Percentiles rank a stretch among this genome's conserved stretches.
These are phyloP conservation scores for Bradypus variegatus DNA, from an alignment of 2,797 vertebrate species.

Conservation along the genomic window DNA sequence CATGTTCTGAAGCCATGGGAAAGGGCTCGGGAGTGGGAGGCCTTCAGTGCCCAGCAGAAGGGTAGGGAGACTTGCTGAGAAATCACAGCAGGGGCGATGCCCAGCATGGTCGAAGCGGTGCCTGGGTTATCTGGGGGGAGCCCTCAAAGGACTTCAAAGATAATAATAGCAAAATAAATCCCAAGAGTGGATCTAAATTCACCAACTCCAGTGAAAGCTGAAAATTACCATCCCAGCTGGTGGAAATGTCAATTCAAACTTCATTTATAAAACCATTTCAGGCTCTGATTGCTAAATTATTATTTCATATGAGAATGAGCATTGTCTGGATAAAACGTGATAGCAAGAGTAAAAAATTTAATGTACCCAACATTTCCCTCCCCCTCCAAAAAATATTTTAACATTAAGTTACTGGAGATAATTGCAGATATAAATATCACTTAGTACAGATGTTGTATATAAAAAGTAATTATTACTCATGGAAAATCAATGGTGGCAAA, in stretches of 20 bases:
- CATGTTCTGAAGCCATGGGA: background rate
- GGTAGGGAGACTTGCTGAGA: background rate
- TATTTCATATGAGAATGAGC: slow-evolving; percentile 15
- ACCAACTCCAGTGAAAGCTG: background rate
- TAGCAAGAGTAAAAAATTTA: background rate
- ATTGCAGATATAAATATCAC: slow-evolving; percentile 38
- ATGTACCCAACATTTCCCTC: background rate
- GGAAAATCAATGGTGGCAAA: slow-evolving; percentile 45
- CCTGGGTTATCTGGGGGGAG: background rate
- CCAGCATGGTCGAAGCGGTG: background rate
- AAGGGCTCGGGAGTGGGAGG: background rate
- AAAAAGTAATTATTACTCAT: slow-evolving; percentile 53
- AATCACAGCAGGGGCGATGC: background rate
- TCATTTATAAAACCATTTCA: slow-evolving; percentile 47
- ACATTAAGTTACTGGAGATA: slow-evolving; percentile 38
- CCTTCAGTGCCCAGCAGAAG: background rate
- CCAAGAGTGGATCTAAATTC: slow-evolving; percentile 47
- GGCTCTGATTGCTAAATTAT: slow-evolving; percentile 37
- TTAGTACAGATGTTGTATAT: slow-evolving; percentile 34
- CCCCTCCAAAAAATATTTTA: background rate
- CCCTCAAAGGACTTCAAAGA: slow-evolving; percentile 17
- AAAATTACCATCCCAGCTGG: slow-evolving; percentile 50
- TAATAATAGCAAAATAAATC: slow-evolving; percentile 56
- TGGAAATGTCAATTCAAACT: slow-evolving; percentile 53
- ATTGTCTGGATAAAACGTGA: slow-evolving; percentile 15